phyloP scores from a whole-genome alignment of 2,113 vertebrate genomes.

The Neoarius graeffei region DNA sequence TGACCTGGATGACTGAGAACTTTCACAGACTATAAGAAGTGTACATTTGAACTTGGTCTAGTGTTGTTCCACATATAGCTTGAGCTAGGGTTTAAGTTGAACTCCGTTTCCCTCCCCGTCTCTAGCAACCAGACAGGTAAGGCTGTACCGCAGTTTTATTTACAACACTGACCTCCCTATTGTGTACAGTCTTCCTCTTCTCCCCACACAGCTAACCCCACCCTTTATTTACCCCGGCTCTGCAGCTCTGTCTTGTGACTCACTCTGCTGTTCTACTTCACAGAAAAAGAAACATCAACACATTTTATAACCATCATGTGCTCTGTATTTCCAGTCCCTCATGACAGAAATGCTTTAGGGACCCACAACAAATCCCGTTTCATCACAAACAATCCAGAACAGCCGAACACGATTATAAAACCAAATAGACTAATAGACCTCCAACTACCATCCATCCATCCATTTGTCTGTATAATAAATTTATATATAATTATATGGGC shows the following conservation, averaged over 20 bases:
- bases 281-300: not conserved
- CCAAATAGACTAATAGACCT: not conserved
- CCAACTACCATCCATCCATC: not conserved
- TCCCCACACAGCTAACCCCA: not conserved
- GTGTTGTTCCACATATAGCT: not conserved
- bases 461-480: too few relatives aligned
- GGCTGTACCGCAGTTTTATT: not conserved
- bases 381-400: not conserved
- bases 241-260: constrained; percentile 3
- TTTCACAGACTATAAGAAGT: too few relatives aligned
- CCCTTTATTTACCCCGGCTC: not conserved
- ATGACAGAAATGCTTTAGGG: not conserved
- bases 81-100: not conserved
- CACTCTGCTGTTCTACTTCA: not conserved
- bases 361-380: not conserved
- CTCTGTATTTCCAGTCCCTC: constrained; percentile 1
- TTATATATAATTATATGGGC: too few relatives aligned
- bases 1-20: too few relatives aligned
- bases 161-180: not conserved
- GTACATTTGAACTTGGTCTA: too few relatives aligned
- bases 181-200: not conserved
- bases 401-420: not conserved
- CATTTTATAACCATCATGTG: constrained; percentile 21
- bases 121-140: not conserved
- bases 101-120: not conserved